phyloP scores from a whole-genome alignment of 2,888 invertebrate genomes.

The Poecilus cupreus region DNA sequence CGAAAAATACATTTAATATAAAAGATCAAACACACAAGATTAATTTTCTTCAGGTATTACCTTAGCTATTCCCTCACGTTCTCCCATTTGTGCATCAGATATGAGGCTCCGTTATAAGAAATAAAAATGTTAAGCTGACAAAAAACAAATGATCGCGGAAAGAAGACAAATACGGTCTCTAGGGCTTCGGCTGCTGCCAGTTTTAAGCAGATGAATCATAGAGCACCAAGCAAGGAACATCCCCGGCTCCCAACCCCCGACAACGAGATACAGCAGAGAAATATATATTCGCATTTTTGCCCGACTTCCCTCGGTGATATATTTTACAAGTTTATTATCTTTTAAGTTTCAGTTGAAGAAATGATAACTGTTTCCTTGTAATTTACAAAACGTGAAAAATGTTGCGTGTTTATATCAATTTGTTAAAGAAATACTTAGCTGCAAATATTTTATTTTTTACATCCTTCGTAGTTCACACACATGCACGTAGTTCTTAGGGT shows the following conservation, averaged over 20 bases:
- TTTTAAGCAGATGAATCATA: conserved; percentile 50
- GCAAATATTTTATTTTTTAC: neutral
- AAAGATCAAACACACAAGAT: conserved; percentile 18
- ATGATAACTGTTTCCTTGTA: conserved; percentile 33
- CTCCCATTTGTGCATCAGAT: neutral
- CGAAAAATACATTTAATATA: conserved; percentile 28
- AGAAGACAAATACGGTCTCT: conserved; percentile 46
- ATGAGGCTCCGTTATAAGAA: neutral
- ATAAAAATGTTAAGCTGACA: conserved; percentile 47
- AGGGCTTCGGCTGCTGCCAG: conserved; percentile 38
- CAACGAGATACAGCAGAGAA: conserved; percentile 7
- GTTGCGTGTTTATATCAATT: conserved; percentile 26
- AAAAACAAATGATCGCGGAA: conserved; percentile 37
- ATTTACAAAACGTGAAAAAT: conserved; percentile 35
- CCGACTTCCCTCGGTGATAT: conserved; percentile 9
- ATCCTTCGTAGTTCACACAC: neutral
- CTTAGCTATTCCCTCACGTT: neutral
- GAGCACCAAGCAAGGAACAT: neutral
- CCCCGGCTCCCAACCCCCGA: neutral
- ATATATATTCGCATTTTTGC: conserved; percentile 42
- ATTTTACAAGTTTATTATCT: conserved; percentile 50
- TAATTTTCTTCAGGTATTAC: conserved; percentile 1
- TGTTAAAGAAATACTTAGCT: conserved; percentile 1
- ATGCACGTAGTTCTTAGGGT: too few relatives aligned
- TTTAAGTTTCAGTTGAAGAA: conserved; percentile 34